These are phyloP conservation scores for Morphnarchus princeps DNA, from an alignment of 2,113 vertebrate genomes.

Conservation along the genomic window DNA sequence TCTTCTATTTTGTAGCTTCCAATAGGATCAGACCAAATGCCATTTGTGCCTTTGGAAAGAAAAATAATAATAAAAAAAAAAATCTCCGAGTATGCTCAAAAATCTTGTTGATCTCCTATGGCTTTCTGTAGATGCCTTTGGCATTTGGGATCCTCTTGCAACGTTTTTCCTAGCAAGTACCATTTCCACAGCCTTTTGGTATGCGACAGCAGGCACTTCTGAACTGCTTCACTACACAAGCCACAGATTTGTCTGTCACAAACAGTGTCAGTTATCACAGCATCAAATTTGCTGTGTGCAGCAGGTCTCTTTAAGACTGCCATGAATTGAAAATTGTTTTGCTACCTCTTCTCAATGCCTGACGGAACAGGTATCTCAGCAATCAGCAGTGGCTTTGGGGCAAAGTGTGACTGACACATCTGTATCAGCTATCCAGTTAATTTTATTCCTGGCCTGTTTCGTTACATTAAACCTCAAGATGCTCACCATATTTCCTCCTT, in stretches of 20 bases:
- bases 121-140: neutral
- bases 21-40: neutral
- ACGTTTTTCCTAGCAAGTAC: neutral
- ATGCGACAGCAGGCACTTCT: slow-evolving; percentile 54
- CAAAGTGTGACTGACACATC: slow-evolving; percentile 36
- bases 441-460: slow-evolving; percentile 24
- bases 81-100: neutral
- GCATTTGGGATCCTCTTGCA: neutral
- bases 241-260: slow-evolving; percentile 59
- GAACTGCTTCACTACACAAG: slow-evolving; percentile 45
- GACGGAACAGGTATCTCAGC: slow-evolving; percentile 38
- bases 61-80: neutral
- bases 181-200: slow-evolving; percentile 40
- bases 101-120: neutral
- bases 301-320: slow-evolving; percentile 51
- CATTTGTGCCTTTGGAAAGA: neutral
- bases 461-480: neutral
- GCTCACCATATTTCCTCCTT: neutral
- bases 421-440: slow-evolving; percentile 25
- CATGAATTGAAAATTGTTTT: slow-evolving; percentile 47
- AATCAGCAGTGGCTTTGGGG: slow-evolving; percentile 51
- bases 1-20: neutral
- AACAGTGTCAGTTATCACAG: slow-evolving; percentile 48
- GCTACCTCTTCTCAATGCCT: slow-evolving; percentile 39
- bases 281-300: slow-evolving; percentile 57